phyloP scores from a whole-genome alignment of 2,113 vertebrate species.

The Leucoraja erinaceus region DNA sequence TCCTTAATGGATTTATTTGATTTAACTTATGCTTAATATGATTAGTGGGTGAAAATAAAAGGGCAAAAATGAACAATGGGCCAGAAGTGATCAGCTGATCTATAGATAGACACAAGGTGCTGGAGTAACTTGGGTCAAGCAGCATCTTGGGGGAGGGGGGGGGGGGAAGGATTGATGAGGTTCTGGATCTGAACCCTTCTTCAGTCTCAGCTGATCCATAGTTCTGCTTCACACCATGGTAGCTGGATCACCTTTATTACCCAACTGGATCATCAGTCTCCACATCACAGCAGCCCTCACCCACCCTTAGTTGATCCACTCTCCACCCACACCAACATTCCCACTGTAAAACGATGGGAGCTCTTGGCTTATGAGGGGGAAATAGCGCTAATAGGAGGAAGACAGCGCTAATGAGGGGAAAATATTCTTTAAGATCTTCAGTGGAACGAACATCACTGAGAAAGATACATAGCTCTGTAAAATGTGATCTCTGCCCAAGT shows the following conservation, averaged over 20 bases:
- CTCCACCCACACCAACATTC: too few species aligned
- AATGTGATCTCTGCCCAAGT: not conserved
- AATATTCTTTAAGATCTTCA: not conserved
- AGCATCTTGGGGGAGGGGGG: too few species aligned
- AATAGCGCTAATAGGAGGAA: not conserved
- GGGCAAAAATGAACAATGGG: not conserved
- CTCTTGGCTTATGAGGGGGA: not conserved
- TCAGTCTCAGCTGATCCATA: not conserved
- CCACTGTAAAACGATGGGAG: too few species aligned
- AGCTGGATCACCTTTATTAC: too few species aligned
- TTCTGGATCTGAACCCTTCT: too few species aligned
- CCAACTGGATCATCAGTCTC: too few species aligned
- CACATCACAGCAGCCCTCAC: too few species aligned
- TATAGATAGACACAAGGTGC: too few species aligned
- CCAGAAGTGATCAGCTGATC: not conserved
- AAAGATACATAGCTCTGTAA: not conserved
- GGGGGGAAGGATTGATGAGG: too few species aligned
- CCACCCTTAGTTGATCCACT: too few species aligned
- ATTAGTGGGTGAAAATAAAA: not conserved
- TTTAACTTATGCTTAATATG: not conserved
- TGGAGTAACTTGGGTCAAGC: too few species aligned
- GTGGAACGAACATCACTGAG: not conserved
- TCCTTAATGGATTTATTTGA: too few species aligned
- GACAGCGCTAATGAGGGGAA: not conserved
- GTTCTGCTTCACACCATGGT: not conserved